Evolutionary conservation across 2,888 invertebrate genomes (phyloP), one percentile per base, ranked within the genome.

Genomic region (Psococerastis gibbosa): DNA sequence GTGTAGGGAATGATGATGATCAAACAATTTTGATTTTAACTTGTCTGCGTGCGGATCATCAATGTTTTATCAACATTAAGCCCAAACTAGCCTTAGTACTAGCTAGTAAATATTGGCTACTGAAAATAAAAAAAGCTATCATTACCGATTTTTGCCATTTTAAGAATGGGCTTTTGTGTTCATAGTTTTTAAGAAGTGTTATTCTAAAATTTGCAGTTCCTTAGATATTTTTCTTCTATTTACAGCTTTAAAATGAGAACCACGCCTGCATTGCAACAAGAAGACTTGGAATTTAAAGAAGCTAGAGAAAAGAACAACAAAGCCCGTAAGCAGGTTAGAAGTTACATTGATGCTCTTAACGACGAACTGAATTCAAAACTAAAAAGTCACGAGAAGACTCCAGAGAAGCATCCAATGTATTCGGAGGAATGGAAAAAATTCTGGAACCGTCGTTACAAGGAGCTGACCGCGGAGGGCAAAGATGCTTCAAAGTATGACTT

Each of bases 351-450:
- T 8, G 59, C 51, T 31, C 46, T 58, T 22, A 54, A 55, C 47
- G 51, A 49, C 18, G 52, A 52, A 20, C 46, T 55, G 48, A 48
- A 49, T 8, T 51, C 53, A 6, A 53, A 52, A 1, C 64, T 80
- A 4, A 74, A 76, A 44, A 78, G 78, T 48, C 79, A 82, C 56
- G 79, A 84, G 56, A 78, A 80, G 55, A 80, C 82, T 55, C 88
- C 88, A 0, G 87, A 88, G 56, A 85, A 83, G 51, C 87, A 88
- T 62, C 87, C 87, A 0, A 69, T 78, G 2, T 88, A 88, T 58
- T 79, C 82, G 0, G 82, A 83, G 38, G 88, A 88, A 57, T 88
- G 88, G 88, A 85, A 85, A 56, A 77, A 75, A 56, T 87, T 85
- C 58, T 88, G 87, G 87, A 84, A 84, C 58, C 67, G 71, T 8